phyloP scores from a whole-genome alignment of 2,113 vertebrate species.

The Pomatostomus ruficeps region DNA sequence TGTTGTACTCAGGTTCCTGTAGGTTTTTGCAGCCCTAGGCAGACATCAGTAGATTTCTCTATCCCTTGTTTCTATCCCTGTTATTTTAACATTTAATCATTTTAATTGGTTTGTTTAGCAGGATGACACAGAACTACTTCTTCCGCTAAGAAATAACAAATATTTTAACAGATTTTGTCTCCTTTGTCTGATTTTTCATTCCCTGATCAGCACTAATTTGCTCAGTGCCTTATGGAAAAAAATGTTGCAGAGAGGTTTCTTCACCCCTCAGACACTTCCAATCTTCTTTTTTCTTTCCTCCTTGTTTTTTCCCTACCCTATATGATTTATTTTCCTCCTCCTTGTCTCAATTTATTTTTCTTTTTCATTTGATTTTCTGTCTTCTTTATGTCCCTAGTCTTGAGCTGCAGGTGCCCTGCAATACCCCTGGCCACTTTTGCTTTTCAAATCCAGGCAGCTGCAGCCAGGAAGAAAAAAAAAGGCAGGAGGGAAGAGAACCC shows the following conservation, averaged over 20 bases:
- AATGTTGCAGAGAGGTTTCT: not conserved
- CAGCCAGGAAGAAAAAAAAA: not conserved
- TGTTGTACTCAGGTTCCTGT: not conserved
- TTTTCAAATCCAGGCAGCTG: not conserved
- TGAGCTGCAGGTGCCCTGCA: not conserved
- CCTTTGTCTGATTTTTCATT: not conserved
- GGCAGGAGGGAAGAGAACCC: not conserved
- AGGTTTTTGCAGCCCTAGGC: not conserved
- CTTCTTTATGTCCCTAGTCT: not conserved
- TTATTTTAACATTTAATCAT: not conserved
- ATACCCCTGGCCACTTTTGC: not conserved
- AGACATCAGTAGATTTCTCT: not conserved
- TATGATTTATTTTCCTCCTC: not conserved
- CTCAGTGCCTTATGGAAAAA: not conserved
- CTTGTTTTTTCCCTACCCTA: not conserved
- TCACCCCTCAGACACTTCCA: not conserved
- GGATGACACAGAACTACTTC: not conserved
- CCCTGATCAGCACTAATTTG: not conserved
- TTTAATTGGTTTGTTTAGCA: not conserved
- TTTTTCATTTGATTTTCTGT: not conserved
- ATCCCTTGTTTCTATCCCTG: not conserved
- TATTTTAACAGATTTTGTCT: not conserved
- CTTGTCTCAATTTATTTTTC: not conserved
- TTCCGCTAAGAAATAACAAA: not conserved
- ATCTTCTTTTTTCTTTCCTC: not conserved